Conservation (phyloP, 2,888 invertebrate genomes). For the Onchidella celtica region DNA sequence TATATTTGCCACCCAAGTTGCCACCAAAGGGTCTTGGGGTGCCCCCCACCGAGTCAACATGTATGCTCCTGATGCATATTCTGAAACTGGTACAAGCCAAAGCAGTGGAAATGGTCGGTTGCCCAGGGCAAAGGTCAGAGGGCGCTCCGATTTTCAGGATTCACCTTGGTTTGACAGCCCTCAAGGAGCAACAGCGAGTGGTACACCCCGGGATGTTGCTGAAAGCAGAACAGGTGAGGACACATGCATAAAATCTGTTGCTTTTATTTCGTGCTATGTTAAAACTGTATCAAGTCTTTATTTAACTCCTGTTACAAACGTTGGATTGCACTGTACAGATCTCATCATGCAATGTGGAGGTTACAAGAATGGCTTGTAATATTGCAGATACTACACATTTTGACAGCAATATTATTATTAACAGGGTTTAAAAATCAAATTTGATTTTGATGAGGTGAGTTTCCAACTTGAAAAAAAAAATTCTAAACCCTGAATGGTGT, state of each 20-base stretch:
- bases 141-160: conserved; percentile 54
- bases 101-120: conserved; percentile 40
- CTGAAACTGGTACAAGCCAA: conserved; percentile 48
- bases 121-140: conserved; percentile 28
- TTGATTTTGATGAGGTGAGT: background rate
- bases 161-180: conserved; percentile 53
- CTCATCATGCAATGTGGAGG: no score
- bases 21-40: conserved; percentile 56
- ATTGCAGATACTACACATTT: no score
- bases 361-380: no score
- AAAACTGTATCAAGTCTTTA: no score
- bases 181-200: conserved; percentile 7
- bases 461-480: no score
- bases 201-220: background rate
- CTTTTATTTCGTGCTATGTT: no score
- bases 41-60: conserved; percentile 42
- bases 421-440: background rate
- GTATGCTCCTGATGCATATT: conserved; percentile 52
- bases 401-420: no score
- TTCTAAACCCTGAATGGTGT: no score
- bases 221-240: conserved; percentile 28
- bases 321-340: no score
- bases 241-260: no score
- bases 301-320: no score
- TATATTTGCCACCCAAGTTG: conserved; percentile 50